These are phyloP conservation scores for Chunga burmeisteri DNA, from an alignment of 2,113 vertebrate genomes.

Conservation along the genomic window DNA sequence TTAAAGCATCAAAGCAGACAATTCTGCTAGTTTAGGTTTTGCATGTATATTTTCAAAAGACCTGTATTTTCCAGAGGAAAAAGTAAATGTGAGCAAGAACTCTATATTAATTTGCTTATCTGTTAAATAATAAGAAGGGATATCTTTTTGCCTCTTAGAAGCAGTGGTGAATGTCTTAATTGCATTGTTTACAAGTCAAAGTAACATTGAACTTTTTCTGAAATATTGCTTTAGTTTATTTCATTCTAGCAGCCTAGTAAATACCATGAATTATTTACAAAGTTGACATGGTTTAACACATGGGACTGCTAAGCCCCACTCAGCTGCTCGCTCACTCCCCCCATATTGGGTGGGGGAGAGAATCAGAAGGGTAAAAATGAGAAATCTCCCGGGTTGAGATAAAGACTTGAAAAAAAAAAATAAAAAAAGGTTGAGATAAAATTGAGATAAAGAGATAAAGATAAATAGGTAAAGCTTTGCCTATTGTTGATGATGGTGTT, in stretches of 20 bases:
- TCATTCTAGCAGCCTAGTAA: neutral
- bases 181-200: neutral
- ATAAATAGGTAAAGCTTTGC: neutral
- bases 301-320: neutral
- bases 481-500: neutral
- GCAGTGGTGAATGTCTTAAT: neutral
- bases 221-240: neutral
- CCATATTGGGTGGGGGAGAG: neutral
- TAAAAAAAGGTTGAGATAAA: neutral
- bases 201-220: neutral
- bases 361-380: neutral
- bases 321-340: rapidly evolving
- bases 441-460: no score
- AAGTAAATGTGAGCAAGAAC: neutral
- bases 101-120: neutral
- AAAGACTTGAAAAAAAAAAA: neutral
- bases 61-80: neutral
- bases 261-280: neutral
- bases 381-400: neutral
- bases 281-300: neutral
- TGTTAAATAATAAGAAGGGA: neutral
- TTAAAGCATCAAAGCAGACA: neutral
- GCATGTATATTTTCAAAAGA: neutral
- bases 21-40: neutral
- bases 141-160: neutral